Evolutionary conservation across 23 tunicate species (phyloP).

Genomic region (Trididemnum clinides): DNA sequence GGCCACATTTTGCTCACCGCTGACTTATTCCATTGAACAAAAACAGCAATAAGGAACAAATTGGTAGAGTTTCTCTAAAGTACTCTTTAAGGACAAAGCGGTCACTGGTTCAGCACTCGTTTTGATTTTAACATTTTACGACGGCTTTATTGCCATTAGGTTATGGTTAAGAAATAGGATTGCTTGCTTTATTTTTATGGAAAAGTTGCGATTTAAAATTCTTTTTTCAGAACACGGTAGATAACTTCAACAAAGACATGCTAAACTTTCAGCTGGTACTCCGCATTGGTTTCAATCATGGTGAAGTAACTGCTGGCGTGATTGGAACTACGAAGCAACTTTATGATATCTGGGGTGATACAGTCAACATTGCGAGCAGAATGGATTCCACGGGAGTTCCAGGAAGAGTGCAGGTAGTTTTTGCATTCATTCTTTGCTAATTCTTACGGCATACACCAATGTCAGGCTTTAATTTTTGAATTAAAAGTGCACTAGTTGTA

Average conservation of each 20-base stretch:
- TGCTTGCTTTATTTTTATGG: background rate
- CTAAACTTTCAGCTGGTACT: slow-evolving; percentile 79
- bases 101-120: too few species aligned
- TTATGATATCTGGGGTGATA: slow-evolving; percentile 98
- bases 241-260: slow-evolving; percentile 85
- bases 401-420: slow-evolving; percentile 69
- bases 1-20: too few species aligned
- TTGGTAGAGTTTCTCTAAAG: too few species aligned
- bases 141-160: too few species aligned
- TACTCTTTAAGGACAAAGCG: too few species aligned
- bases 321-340: slow-evolving; percentile 87
- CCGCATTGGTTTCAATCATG: slow-evolving; percentile 97
- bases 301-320: slow-evolving; percentile 98
- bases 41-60: too few species aligned
- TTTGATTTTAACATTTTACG: too few species aligned
- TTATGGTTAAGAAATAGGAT: too few species aligned
- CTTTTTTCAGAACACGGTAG: slow-evolving; percentile 54
- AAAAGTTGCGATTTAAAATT: background rate
- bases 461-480: too few species aligned
- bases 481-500: too few species aligned
- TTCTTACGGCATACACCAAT: too few species aligned
- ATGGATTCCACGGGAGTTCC: slow-evolving; percentile 96
- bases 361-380: slow-evolving; percentile 94
- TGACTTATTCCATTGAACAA: too few species aligned
- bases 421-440: background rate